Evolutionary conservation across 2,113 vertebrate species (phyloP).

Genomic region (Silurus asotus): DNA sequence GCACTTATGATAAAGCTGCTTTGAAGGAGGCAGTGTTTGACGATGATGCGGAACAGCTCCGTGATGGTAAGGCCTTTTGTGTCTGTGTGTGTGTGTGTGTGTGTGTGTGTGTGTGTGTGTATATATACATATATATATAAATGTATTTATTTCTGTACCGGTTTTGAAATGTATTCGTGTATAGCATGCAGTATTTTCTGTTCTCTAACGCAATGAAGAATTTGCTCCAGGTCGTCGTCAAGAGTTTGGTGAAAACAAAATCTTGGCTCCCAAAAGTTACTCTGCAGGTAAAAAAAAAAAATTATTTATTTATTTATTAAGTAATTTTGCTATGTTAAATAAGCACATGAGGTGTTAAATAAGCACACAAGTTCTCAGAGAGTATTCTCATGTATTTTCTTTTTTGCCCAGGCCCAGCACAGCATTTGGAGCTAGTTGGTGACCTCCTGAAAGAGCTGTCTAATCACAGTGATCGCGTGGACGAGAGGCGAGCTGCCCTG

Average conservation of each 20-base stretch:
- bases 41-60: conserved; percentile 81
- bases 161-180: not conserved
- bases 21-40: conserved; percentile 86
- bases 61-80: conserved; percentile 75
- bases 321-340: no score
- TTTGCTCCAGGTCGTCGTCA: conserved; percentile 61
- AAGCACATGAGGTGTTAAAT: not conserved
- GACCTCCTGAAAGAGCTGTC: conserved; percentile 90
- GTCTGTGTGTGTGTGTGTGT: no score
- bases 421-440: conserved; percentile 87
- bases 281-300: conserved; percentile 59
- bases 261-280: conserved; percentile 63
- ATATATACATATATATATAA: not conserved
- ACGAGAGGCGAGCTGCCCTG: conserved; percentile 86
- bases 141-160: not conserved
- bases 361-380: not conserved
- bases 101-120: no score
- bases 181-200: not conserved
- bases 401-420: conserved; percentile 63
- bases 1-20: conserved; percentile 80
- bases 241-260: conserved; percentile 70
- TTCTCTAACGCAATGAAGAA: not conserved
- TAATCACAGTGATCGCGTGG: conserved; percentile 84
- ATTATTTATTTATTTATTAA: not conserved
- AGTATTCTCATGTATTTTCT: not conserved